phyloP scores from a whole-genome alignment of 2,888 invertebrate genomes.

The Copidosoma aretas region DNA sequence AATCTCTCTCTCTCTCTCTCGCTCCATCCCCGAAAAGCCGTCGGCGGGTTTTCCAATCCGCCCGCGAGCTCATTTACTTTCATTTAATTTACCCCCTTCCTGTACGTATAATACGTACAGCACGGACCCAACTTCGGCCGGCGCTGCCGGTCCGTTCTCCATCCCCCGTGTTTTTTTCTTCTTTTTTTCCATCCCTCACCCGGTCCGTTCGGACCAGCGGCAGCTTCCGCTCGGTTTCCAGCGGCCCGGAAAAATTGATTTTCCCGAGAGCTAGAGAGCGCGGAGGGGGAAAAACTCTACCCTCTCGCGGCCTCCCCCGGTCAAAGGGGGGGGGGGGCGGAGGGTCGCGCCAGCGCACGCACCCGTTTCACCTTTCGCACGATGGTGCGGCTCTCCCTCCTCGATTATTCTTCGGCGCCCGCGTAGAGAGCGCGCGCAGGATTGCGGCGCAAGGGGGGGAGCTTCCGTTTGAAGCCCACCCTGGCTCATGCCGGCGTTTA shows the following conservation, averaged over 20 bases:
- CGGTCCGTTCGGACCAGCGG: background rate
- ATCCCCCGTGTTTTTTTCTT: no score
- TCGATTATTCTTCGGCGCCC: no score
- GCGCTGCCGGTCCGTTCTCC: no score
- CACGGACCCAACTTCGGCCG: no score
- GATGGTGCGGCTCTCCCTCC: no score
- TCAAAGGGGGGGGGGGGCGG: no score
- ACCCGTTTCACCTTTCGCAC: background rate
- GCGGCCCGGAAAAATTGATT: constrained; percentile 27
- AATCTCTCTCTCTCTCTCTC: constrained; percentile 33
- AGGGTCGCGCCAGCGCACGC: constrained; percentile 2
- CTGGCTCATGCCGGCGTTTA: no score
- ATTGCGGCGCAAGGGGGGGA: no score
- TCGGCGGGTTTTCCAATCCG: constrained; percentile 31
- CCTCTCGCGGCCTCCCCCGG: no score
- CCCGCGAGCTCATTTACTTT: constrained; percentile 40
- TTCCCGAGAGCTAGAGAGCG: constrained; percentile 6
- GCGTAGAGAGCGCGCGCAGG: no score
- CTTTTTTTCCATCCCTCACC: no score
- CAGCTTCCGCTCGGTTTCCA: background rate
- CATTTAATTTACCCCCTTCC: constrained; percentile 9
- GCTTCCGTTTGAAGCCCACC: no score
- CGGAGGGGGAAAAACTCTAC: background rate
- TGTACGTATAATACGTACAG: constrained; percentile 1
- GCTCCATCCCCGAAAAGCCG: constrained; percentile 31